Base-by-base conservation (phyloP, 2,888 invertebrate species). In the Hyles lineata region DNA sequence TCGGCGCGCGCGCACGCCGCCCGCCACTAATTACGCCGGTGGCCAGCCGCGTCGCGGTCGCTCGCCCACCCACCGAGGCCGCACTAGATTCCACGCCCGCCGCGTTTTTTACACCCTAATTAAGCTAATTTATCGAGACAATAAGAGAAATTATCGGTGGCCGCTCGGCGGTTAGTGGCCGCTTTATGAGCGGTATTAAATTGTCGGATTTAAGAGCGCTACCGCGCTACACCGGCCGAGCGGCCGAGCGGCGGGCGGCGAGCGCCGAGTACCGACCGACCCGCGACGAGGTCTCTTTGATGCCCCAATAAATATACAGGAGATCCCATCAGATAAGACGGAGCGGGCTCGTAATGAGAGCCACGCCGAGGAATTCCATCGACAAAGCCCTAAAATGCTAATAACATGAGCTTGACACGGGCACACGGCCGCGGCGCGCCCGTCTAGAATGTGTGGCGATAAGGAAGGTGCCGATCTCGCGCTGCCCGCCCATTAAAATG, bases 71-170 rank as follows among this genome's bases (percentile, higher is more conserved):
- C 93, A 93, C 90, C 80, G 87, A 67, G 80, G 89, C 77, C 86
- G 88, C 87, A 86, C 92, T 93, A 93, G 92, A 91, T 92, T 90
- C 92, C 90, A 84, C 88, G 86, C 87, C 87, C 83, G 88, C 83
- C 85, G 83, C 85, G 85, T 92, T 91, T 92, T 93, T 92, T 92
- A 92, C 92, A 90, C 93, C 92, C 93, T 92, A 93, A 94, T 94
- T 94, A 94, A 92, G 90, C 90, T 94, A 93, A 93, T 94, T 94
- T 94, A 94, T 93, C 89, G 93, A 89, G 90, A 92, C 93, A 92
- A 92, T 92, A 90, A 90, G 89, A 88, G 89, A 89, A 93, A 90
- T 92, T 90, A 93, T 93, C 89, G 91, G 85, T 83, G 82, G 80
- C 76, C 80, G 79, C 81, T 75, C 76, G 76, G 76, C 88, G 86